Conservation (phyloP, 2,888 invertebrate genomes). For the Stenurella melanura region DNA sequence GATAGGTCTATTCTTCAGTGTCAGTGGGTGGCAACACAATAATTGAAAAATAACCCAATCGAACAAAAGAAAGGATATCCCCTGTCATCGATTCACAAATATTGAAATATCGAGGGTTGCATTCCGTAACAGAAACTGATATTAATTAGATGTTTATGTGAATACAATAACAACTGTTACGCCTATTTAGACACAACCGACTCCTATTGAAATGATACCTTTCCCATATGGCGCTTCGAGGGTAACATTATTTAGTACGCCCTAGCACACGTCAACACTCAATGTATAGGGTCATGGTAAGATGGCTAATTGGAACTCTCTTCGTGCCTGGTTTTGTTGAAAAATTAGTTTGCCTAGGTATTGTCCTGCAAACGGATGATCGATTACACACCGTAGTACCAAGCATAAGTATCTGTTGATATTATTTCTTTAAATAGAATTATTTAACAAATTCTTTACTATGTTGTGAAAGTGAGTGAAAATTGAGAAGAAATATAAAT, state of each 20-base stretch:
- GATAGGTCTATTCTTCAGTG: not conserved
- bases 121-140: slow-evolving; percentile 15
- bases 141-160: slow-evolving; percentile 41
- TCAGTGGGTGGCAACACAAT: not conserved
- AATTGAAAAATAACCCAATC: not conserved
- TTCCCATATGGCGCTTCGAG: slow-evolving; percentile 47
- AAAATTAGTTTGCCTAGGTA: not conserved
- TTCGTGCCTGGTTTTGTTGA: not conserved
- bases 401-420: no score
- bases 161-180: slow-evolving; percentile 54
- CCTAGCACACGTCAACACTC: slow-evolving; percentile 25
- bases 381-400: no score
- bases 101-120: slow-evolving; percentile 24
- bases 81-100: slow-evolving; percentile 18
- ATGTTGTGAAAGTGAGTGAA: no score
- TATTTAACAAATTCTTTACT: no score
- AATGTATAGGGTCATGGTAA: slow-evolving; percentile 32
- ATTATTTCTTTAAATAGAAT: no score
- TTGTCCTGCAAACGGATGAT: not conserved
- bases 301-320: slow-evolving; percentile 19
- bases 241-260: slow-evolving; percentile 20
- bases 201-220: slow-evolving; percentile 50
- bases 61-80: slow-evolving; percentile 9
- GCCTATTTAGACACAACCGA: slow-evolving; percentile 50
- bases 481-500: no score